A percentile compares a stretch with the other conserved stretches of the same genome.
These are phyloP conservation scores for Fissipunctia ypsillon DNA, from an alignment of 2,888 invertebrate genomes.

Conservation along the genomic window DNA sequence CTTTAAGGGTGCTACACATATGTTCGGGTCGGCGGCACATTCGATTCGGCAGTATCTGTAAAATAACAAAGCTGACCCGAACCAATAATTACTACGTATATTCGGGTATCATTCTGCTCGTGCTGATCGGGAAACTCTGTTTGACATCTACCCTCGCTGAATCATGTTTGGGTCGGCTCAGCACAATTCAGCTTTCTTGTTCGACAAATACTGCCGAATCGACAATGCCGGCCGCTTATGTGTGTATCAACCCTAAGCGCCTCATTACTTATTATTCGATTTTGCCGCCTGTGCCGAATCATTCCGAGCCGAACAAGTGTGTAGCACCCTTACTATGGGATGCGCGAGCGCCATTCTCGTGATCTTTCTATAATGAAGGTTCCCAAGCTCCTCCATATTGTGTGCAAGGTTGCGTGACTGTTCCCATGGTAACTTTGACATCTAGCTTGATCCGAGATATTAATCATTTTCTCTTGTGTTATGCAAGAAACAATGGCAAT, in stretches of 20 bases:
- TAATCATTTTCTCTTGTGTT: conserved; percentile 34
- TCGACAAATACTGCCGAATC: too few relatives aligned
- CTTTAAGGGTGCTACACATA: neutral
- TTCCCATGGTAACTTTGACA: conserved; percentile 56
- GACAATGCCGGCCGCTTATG: too few relatives aligned
- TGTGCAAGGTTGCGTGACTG: conserved; percentile 60
- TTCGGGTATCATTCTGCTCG: neutral
- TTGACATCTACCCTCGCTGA: neutral
- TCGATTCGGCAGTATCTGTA: neutral
- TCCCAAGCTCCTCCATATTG: conserved; percentile 63
- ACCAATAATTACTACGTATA: neutral
- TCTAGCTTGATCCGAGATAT: conserved; percentile 39
- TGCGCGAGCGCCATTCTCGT: conserved; percentile 37
- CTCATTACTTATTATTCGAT: too few relatives aligned
- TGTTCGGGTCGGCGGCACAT: neutral
- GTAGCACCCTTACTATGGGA: conserved; percentile 16
- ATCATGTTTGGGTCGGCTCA: neutral
- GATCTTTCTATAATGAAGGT: conserved; percentile 50
- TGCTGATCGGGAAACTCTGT: neutral
- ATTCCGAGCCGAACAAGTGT: neutral
- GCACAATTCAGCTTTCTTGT: neutral
- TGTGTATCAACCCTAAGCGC: too few relatives aligned
- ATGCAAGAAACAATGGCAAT: conserved; percentile 36
- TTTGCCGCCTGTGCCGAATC: neutral
- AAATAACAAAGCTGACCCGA: neutral